Evolutionary conservation across 2,797 vertebrate species (phyloP), one percentile per base, ranked within the genome.

Genomic region (Sebastes jordani): DNA sequence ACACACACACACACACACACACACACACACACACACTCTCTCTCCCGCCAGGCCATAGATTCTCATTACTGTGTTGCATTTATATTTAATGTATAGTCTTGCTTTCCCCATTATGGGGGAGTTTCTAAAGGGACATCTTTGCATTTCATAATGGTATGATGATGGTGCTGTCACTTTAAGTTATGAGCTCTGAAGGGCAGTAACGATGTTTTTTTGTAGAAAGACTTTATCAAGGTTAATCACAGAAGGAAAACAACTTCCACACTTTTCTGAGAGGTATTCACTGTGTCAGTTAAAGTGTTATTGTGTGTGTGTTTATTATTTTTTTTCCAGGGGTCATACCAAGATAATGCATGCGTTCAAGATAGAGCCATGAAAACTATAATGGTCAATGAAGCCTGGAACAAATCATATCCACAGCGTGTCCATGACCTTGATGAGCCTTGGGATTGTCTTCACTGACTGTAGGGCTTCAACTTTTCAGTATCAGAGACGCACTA

Each of bases 371-470:
- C 67, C 63, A 78, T 80, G 80, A 62, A 74, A 79, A 64, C 29
- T 11, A 16, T 68, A 54, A 72, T 49, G 56, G 65, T 65, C 72
- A 81, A 11, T 83, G 58, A 58, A 71, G 68, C 59, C 74, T 71
- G 64, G 49, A 81, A 80, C 22, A 71, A 73, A 81, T 81, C 18
- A 38, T 10, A 49, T 74, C 62, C 49, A 62, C 34, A 23, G 49
- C 59, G 29, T 79, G 55, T 79, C 80, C 9, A 6, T 74, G 82
- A 79, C 80, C 69, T 76, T 78, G 34, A 61, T 20, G 60, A 61
- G 49, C 6, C 56, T 61, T 14, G 9, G 18, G 23, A 68, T 27
- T 56, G 46, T 78, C 62, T 62, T 62, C 20, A 14, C 23, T 67
- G 55, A 36, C 27, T 56, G 38, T 4, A 29, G 36, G 30, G 13